Percentiles rank a stretch among this genome's conserved stretches.
Evolutionary conservation across 2,888 invertebrate genomes (phyloP).

Genomic region (Hypercompe scribonia): DNA sequence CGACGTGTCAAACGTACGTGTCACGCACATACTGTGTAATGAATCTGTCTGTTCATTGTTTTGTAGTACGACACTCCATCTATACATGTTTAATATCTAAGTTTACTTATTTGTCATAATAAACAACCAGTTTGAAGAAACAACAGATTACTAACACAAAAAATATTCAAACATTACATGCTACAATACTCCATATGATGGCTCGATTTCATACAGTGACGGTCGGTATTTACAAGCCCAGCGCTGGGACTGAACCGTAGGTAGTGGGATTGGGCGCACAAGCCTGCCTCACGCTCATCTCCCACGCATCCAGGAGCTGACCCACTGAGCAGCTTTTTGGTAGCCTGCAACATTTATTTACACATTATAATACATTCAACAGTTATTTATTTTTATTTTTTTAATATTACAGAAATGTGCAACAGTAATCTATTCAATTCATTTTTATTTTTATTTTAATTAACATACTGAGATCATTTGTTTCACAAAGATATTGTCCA

Average conservation of each 20-base stretch:
- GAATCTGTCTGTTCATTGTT: too few relatives aligned
- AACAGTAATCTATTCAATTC: too few relatives aligned
- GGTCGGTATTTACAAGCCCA: constrained; percentile 53
- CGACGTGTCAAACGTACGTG: too few relatives aligned
- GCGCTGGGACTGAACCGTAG: constrained; percentile 74
- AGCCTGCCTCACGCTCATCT: constrained; percentile 96
- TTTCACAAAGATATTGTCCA: too few relatives aligned
- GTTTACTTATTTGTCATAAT: neutral
- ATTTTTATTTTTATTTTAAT: too few relatives aligned
- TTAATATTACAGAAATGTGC: too few relatives aligned
- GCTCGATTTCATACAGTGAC: neutral
- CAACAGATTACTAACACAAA: neutral
- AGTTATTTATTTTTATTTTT: too few relatives aligned
- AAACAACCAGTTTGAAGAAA: neutral
- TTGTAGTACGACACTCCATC: neutral
- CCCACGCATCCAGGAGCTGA: constrained; percentile 97
- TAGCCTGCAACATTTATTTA: constrained; percentile 88
- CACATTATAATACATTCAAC: too few relatives aligned
- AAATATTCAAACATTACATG: neutral
- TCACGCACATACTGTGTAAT: neutral
- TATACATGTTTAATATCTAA: neutral
- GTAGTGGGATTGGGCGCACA: constrained; percentile 88
- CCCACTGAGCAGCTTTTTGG: constrained; percentile 94
- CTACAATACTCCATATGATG: neutral
- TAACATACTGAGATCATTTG: too few relatives aligned